Percentiles rank a stretch among this genome's conserved stretches.
These are phyloP conservation scores for Labeo calbasu DNA, from an alignment of 2,797 vertebrate genomes.

Conservation along the genomic window DNA sequence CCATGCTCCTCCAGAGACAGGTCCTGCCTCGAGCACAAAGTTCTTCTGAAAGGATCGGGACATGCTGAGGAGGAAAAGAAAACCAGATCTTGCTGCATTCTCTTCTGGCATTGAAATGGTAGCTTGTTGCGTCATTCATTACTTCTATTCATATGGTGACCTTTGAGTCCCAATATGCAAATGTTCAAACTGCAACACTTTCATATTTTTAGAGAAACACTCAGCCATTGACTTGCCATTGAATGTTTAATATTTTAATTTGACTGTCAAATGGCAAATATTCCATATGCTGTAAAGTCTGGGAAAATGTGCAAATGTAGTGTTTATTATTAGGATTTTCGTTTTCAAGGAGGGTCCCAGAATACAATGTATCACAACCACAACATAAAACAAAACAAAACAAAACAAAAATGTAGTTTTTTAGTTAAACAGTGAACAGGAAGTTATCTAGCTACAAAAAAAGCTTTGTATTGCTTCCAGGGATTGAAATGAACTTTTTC, in stretches of 20 bases:
- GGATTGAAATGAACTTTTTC: too few species aligned
- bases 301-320: background rate
- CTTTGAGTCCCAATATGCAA: background rate
- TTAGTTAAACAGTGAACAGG: background rate
- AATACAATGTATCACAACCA: too few species aligned
- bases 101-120: background rate
- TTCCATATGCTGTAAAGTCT: background rate
- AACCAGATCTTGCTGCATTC: background rate
- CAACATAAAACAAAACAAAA: too few species aligned
- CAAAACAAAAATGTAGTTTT: too few species aligned
- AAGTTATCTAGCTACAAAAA: background rate
- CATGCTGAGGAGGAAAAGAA: constrained; percentile 79
- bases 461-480: background rate
- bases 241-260: background rate
- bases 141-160: background rate
- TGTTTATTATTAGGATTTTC: too few species aligned
- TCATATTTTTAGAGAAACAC: background rate
- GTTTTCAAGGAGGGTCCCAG: too few species aligned
- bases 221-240: background rate
- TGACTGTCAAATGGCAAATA: background rate
- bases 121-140: background rate
- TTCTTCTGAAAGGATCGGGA: constrained; percentile 85
- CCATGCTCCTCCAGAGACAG: constrained; percentile 77
- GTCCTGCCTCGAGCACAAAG: constrained; percentile 73
- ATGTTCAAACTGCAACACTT: constrained; percentile 5